Evolutionary conservation across 2,888 invertebrate genomes (phyloP).

Genomic region (Orthosia incerta): DNA sequence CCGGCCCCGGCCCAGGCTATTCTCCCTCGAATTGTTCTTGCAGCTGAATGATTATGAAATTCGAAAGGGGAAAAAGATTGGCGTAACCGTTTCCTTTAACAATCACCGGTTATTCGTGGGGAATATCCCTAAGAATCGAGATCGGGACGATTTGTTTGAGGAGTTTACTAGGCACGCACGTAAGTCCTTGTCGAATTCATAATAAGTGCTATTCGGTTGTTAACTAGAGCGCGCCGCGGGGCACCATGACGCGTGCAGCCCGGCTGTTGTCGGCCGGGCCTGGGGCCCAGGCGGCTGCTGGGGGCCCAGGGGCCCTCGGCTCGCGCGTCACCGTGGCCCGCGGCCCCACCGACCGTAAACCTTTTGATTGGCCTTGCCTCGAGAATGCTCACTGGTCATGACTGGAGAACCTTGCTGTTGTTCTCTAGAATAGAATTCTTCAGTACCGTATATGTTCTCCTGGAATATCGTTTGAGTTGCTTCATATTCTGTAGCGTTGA

Average conservation of each 20-base stretch:
- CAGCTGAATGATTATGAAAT: conserved; percentile 99
- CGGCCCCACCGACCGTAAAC: conserved; percentile 68
- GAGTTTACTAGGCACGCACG: conserved; percentile 99
- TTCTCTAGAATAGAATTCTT: conserved; percentile 88
- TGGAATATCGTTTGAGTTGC: conserved; percentile 90
- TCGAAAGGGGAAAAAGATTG: conserved; percentile 99
- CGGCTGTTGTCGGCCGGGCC: conserved; percentile 29
- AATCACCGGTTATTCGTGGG: conserved; percentile 99
- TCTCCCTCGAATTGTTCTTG: conserved; percentile 97
- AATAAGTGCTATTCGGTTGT: conserved; percentile 87
- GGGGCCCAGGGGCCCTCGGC: conserved; percentile 9
- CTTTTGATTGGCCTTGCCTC: conserved; percentile 85
- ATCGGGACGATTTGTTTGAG: conserved; percentile 99
- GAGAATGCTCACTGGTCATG: conserved; percentile 89
- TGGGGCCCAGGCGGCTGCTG: conserved; percentile 47
- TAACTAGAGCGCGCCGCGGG: conserved; percentile 70
- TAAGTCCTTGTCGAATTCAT: conserved; percentile 95
- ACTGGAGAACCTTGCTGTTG: conserved; percentile 90
- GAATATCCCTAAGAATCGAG: conserved; percentile 99
- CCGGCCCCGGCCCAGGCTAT: conserved; percentile 91
- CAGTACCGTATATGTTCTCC: conserved; percentile 89
- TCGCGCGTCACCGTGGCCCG: conserved; percentile 62
- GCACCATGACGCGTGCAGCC: conserved; percentile 56
- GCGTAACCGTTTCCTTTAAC: conserved; percentile 99
- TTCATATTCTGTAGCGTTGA: conserved; percentile 88